Evolutionary conservation across 2,113 vertebrate genomes (phyloP).

Genomic region (Rhabdornis inornatus): DNA sequence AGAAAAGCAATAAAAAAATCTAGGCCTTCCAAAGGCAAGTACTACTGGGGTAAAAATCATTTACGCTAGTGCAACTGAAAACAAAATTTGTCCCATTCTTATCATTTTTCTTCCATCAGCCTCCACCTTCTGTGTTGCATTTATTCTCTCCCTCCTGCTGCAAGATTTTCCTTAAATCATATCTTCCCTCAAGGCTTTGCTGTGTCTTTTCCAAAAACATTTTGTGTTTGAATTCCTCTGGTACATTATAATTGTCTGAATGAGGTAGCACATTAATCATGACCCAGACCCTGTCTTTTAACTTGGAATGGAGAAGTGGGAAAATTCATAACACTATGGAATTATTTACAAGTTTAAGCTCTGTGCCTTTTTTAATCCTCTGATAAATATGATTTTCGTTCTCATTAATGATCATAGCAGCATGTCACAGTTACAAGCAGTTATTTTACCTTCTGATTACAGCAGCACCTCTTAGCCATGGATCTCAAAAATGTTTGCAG

Average conservation of each 20-base stretch:
- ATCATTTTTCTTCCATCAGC: neutral
- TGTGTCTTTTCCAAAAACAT: neutral
- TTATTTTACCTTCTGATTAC: neutral
- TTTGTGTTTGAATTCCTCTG: neutral
- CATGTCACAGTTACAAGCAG: neutral
- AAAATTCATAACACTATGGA: neutral
- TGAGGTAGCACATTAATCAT: neutral
- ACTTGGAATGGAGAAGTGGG: neutral
- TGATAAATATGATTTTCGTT: neutral
- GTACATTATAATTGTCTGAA: neutral
- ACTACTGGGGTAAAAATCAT: neutral
- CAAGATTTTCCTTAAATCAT: neutral
- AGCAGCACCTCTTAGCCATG: neutral
- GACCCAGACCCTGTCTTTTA: neutral
- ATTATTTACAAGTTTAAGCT: neutral
- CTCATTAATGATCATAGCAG: neutral
- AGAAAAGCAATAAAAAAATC: neutral
- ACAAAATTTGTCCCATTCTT: neutral
- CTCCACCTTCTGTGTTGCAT: neutral
- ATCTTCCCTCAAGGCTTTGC: neutral
- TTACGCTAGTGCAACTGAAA: neutral
- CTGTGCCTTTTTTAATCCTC: neutral
- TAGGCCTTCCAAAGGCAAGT: neutral
- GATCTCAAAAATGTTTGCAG: neutral
- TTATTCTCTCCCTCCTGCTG: neutral